Percentiles rank a stretch among this genome's conserved stretches.
Conservation (phyloP, 2,888 invertebrate species). For the Chrysolina americana region DNA sequence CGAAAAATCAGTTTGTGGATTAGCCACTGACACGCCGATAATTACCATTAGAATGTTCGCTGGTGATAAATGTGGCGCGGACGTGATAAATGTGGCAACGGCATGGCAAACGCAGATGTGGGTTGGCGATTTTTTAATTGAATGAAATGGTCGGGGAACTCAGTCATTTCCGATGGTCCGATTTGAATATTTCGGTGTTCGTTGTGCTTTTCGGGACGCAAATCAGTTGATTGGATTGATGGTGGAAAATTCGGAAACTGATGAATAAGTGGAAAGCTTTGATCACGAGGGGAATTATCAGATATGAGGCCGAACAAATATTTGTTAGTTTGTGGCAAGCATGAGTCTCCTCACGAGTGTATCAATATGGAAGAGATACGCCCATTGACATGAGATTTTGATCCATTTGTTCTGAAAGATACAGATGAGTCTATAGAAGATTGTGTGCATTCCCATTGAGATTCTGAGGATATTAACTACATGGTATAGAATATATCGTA, state of each 20-base stretch:
- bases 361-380: too few relatives aligned
- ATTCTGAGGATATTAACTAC: too few relatives aligned
- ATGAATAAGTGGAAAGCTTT: too few relatives aligned
- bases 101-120: constrained; percentile 1
- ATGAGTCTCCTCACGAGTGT: too few relatives aligned
- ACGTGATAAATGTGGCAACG: constrained; percentile 14
- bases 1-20: constrained; percentile 6
- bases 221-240: neutral
- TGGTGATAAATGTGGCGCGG: neutral
- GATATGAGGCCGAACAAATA: too few relatives aligned
- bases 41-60: constrained; percentile 8
- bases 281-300: too few relatives aligned
- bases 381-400: too few relatives aligned
- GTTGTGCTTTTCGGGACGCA: constrained; percentile 1
- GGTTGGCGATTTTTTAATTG: constrained; percentile 6
- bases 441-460: too few relatives aligned
- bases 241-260: neutral
- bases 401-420: too few relatives aligned
- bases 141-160: neutral
- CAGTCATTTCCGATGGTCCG: neutral
- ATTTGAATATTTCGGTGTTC: neutral
- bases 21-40: constrained; percentile 13
- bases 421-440: too few relatives aligned
- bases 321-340: too few relatives aligned
- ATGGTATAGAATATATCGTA: too few relatives aligned